Conservation (phyloP, 2,113 vertebrate species). For the Ploceus nigricollis region DNA sequence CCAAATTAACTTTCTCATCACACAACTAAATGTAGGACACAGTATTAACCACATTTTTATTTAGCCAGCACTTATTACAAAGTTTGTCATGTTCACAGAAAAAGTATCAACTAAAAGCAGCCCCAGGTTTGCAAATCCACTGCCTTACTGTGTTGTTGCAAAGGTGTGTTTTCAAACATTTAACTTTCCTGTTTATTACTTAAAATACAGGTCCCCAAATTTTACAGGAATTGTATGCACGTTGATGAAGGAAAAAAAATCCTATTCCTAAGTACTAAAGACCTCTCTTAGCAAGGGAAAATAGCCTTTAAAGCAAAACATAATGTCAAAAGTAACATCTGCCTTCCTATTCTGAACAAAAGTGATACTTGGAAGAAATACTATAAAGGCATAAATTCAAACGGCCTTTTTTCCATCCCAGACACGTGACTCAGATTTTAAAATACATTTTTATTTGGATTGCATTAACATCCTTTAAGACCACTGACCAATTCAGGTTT, state of each 20-base stretch:
- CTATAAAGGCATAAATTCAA: not conserved
- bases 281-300: not conserved
- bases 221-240: not conserved
- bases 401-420: not conserved
- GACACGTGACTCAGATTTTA: not conserved
- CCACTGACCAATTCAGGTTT: not conserved
- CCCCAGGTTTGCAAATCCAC: not conserved
- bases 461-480: not conserved
- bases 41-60: not conserved
- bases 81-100: not conserved
- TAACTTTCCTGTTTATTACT: not conserved
- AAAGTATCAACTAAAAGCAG: not conserved
- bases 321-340: not conserved
- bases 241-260: not conserved
- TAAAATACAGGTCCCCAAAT: not conserved
- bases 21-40: not conserved
- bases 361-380: not conserved
- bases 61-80: not conserved
- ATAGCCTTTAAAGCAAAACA: not conserved
- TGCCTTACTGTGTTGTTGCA: not conserved
- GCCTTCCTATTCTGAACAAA: not conserved
- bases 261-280: not conserved
- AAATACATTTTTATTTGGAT: not conserved
- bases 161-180: not conserved
- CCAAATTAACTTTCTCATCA: not conserved